Percentiles rank a stretch among this genome's conserved stretches.
phyloP scores from a whole-genome alignment of 2,797 vertebrate genomes.

The Tragopan temminckii region DNA sequence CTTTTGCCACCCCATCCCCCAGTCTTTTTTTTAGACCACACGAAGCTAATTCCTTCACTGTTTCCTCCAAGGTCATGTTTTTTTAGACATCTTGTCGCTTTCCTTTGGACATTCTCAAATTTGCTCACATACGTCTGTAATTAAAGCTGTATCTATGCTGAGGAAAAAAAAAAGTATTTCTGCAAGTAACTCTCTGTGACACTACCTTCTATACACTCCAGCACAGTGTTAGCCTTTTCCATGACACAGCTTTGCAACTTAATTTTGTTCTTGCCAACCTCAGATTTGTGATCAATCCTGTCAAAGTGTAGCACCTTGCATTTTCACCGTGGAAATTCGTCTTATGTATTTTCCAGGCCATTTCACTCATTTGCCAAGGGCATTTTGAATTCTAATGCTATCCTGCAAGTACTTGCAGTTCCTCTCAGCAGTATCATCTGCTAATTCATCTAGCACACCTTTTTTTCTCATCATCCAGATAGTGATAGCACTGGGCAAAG shows the following conservation, averaged over 20 bases:
- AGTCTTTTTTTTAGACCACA: slow-evolving; percentile 27
- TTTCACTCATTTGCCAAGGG: slow-evolving; percentile 50
- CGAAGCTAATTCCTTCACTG: slow-evolving; percentile 15
- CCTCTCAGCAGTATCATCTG: neutral
- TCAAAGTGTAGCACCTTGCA: slow-evolving; percentile 32
- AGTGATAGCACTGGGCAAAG: neutral
- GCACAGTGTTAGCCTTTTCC: neutral
- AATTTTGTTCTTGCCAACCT: slow-evolving; percentile 3
- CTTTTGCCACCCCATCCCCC: slow-evolving; percentile 1
- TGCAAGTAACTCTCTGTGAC: neutral
- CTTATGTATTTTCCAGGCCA: slow-evolving; percentile 39
- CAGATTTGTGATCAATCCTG: slow-evolving; percentile 34
- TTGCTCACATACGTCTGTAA: neutral
- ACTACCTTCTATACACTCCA: neutral
- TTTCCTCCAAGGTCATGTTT: slow-evolving; percentile 56
- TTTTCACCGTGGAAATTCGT: neutral
- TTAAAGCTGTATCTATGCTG: neutral
- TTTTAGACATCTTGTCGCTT: slow-evolving; percentile 51
- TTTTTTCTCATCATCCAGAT: neutral
- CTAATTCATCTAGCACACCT: neutral
- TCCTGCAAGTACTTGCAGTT: slow-evolving; percentile 10
- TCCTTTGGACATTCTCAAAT: slow-evolving; percentile 31
- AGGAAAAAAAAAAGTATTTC: neutral
- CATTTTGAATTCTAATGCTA: slow-evolving; percentile 4
- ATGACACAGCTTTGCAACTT: neutral